Evolutionary conservation across 2,888 invertebrate species (phyloP).

Genomic region (Amblyteles armatorius): DNA sequence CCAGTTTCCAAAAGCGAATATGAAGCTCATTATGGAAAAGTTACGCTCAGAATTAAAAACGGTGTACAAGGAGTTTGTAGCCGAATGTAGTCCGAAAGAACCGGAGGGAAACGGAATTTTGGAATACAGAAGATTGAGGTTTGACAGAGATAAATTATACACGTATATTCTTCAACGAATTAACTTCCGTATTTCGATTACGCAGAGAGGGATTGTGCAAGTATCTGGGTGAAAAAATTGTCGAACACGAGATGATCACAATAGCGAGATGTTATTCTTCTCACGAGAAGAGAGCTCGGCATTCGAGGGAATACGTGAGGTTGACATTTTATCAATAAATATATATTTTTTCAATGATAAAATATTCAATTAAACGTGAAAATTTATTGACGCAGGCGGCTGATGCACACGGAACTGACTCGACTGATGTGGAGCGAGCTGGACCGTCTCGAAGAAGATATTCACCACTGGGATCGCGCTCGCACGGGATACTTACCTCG

Average conservation of each 20-base stretch:
- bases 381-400: conserved; percentile 85
- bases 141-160: conserved; percentile 31
- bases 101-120: conserved; percentile 75
- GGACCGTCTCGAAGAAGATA: conserved; percentile 87
- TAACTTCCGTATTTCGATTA: conserved; percentile 20
- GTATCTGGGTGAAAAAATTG: conserved; percentile 89
- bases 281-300: conserved; percentile 84
- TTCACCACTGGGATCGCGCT: conserved; percentile 86
- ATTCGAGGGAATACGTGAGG: conserved; percentile 80
- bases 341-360: neutral
- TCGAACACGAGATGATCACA: conserved; percentile 93
- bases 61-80: conserved; percentile 91
- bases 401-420: conserved; percentile 90
- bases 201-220: conserved; percentile 88
- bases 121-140: conserved; percentile 84
- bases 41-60: conserved; percentile 89
- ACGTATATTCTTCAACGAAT: conserved; percentile 3
- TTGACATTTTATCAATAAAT: conserved; percentile 57
- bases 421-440: conserved; percentile 91
- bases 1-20: conserved; percentile 91
- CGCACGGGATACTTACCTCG: conserved; percentile 87
- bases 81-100: conserved; percentile 87
- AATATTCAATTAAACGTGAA: conserved; percentile 19
- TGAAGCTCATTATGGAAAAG: conserved; percentile 90
- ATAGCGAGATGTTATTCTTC: conserved; percentile 90